A percentile compares a stretch with the other conserved stretches of the same genome.
These are phyloP conservation scores for Distichodus sexfasciatus DNA, from an alignment of 2,797 vertebrate species.

Conservation along the genomic window DNA sequence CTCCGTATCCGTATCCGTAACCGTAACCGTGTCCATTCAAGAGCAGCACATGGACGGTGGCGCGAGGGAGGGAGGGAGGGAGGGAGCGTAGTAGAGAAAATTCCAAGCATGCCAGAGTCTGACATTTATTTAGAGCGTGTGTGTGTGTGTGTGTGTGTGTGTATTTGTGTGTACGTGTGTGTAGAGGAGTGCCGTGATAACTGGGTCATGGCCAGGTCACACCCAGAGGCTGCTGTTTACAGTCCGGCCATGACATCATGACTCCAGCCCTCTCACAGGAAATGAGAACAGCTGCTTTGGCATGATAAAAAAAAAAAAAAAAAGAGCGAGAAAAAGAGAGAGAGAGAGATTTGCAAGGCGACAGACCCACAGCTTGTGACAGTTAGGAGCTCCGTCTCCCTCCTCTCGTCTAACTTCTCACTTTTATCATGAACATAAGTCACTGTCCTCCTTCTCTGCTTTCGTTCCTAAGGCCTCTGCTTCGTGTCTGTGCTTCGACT, in stretches of 20 bases:
- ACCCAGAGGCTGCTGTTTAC: conserved; percentile 51
- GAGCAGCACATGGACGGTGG: not conserved
- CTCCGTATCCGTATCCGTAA: too few species aligned
- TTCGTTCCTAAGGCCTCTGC: too few species aligned
- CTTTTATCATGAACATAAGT: too few species aligned
- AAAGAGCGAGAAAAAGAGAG: not conserved
- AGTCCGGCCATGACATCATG: conserved; percentile 47
- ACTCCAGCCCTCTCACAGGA: conserved; percentile 16
- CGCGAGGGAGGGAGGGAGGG: not conserved
- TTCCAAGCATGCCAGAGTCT: conserved; percentile 23
- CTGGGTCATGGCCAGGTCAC: conserved; percentile 54
- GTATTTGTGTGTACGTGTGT: conserved; percentile 32
- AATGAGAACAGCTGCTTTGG: conserved; percentile 40
- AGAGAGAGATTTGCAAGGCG: too few species aligned
- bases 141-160: conserved; percentile 28
- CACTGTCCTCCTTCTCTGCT: too few species aligned
- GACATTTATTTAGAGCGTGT: conserved; percentile 36
- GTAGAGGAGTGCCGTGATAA: conserved; percentile 36
- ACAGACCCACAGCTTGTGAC: too few species aligned
- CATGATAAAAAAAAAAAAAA: conserved; percentile 12
- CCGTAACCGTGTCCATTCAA: conserved; percentile 18
- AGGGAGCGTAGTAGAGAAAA: not conserved
- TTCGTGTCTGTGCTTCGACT: too few species aligned
- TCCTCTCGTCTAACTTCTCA: too few species aligned
- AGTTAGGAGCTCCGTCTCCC: too few species aligned